These are phyloP conservation scores for Drosophila percnosoma DNA, from an alignment of 2,888 invertebrate genomes.

Conservation along the genomic window DNA sequence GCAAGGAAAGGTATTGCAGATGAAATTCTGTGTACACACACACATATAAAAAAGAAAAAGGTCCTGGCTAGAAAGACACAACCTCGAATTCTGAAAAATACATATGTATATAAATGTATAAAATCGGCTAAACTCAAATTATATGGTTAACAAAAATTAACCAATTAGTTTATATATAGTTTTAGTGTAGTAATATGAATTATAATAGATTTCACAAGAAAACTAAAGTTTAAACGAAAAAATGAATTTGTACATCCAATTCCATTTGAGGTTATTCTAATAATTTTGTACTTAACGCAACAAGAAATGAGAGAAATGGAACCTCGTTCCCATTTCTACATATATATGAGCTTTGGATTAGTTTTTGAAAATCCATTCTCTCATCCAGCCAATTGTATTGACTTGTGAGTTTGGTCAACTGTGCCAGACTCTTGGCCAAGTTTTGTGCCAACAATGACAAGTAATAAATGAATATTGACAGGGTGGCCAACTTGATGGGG, in stretches of 20 bases:
- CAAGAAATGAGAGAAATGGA: neutral
- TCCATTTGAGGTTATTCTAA: neutral
- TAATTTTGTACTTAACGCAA: neutral
- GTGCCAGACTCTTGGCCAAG: slow-evolving; percentile 41
- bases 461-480: slow-evolving; percentile 80
- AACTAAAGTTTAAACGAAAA: neutral
- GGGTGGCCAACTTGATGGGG: slow-evolving; percentile 40
- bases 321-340: neutral
- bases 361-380: neutral
- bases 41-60: neutral
- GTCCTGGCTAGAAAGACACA: neutral
- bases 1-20: neutral
- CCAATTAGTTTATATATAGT: neutral
- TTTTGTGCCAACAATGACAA: slow-evolving; percentile 62
- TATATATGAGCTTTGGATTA: neutral
- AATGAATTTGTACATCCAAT: neutral
- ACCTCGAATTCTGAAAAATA: neutral
- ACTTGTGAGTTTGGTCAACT: slow-evolving; percentile 31
- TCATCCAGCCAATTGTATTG: neutral
- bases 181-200: neutral
- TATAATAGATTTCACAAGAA: neutral
- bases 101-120: no score
- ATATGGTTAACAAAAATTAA: neutral
- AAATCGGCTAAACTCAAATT: neutral
- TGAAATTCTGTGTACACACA: neutral